A percentile compares a stretch with the other conserved stretches of the same genome.
phyloP scores from a whole-genome alignment of 2,113 vertebrate genomes.

The Dicaeum eximium region DNA sequence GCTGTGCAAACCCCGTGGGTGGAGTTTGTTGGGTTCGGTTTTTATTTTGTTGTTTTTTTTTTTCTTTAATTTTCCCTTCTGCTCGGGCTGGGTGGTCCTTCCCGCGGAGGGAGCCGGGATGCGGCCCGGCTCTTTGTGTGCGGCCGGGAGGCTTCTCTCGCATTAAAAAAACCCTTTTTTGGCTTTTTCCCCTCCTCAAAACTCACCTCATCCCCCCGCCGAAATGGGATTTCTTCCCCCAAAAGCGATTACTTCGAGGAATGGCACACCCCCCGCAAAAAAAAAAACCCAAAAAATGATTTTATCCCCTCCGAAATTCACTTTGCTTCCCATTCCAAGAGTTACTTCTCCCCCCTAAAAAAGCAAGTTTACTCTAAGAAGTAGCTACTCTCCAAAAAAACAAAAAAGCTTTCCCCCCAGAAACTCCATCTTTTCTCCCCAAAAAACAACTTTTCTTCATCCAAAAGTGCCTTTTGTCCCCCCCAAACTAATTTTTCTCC shows the following conservation, averaged over 20 bases:
- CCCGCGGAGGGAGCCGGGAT: neutral
- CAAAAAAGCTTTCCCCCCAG: neutral
- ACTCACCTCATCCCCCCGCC: accelerated
- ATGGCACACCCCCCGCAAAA: accelerated
- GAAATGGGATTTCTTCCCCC: neutral
- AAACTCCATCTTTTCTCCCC: accelerated
- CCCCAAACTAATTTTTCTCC: accelerated
- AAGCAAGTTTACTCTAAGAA: neutral
- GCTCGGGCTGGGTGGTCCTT: neutral
- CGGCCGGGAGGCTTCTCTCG: neutral
- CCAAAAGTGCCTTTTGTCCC: neutral
- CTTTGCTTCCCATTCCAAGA: neutral
- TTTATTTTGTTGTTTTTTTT: neutral
- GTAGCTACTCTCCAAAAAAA: neutral
- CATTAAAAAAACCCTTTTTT: neutral
- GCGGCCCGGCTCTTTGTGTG: neutral
- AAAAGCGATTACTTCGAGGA: accelerated
- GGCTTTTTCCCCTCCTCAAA: neutral
- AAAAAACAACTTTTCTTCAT: neutral
- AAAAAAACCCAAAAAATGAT: too few species aligned
- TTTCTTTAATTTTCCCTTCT: neutral
- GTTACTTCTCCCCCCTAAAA: accelerated
- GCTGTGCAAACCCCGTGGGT: neutral
- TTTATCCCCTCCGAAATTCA: accelerated
- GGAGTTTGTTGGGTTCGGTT: neutral